Conservation (phyloP, 2,113 vertebrate genomes). For the Synchiropus splendidus region DNA sequence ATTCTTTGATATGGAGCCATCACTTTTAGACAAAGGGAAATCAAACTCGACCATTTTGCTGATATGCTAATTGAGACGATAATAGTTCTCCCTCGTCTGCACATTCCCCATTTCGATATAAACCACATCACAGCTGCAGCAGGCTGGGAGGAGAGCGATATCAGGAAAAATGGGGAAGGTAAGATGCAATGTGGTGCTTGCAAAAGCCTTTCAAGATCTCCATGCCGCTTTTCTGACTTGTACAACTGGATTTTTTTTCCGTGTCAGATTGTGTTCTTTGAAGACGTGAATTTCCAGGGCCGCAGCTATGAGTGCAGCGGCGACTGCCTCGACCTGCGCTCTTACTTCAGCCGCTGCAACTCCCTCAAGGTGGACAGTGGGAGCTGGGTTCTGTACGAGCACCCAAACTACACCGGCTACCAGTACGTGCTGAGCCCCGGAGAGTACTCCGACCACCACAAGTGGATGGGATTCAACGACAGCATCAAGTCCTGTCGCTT, state of each 20-base stretch:
- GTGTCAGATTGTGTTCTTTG: slow-evolving; percentile 50
- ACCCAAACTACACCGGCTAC: slow-evolving; percentile 43
- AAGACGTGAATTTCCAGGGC: slow-evolving; percentile 58
- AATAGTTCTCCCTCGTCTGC: slow-evolving; percentile 48
- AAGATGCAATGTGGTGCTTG: too few relatives aligned
- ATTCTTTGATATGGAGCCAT: slow-evolving; percentile 35
- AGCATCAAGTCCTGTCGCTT: slow-evolving; percentile 54
- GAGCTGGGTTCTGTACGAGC: slow-evolving; percentile 60
- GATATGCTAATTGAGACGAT: slow-evolving; percentile 56
- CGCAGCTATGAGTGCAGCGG: slow-evolving; percentile 45
- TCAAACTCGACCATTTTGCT: slow-evolving; percentile 56
- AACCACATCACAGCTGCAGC: slow-evolving; percentile 38
- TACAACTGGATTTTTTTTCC: background rate
- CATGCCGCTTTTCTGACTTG: background rate
- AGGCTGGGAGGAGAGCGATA: slow-evolving; percentile 31
- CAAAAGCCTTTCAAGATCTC: background rate
- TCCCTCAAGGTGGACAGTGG: slow-evolving; percentile 59
- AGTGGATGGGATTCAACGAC: slow-evolving; percentile 57
- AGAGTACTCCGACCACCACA: slow-evolving; percentile 54
- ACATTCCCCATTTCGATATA: slow-evolving; percentile 60
- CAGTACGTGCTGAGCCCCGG: slow-evolving; percentile 57
- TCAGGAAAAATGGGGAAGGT: slow-evolving; percentile 50
- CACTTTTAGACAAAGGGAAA: slow-evolving; percentile 43
- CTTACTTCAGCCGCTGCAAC: slow-evolving; percentile 55
- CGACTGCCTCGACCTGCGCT: slow-evolving; percentile 53